Evolutionary conservation across 2,888 invertebrate genomes (phyloP), one percentile per base, ranked within the genome.

Genomic region (Xestia c-nigrum): DNA sequence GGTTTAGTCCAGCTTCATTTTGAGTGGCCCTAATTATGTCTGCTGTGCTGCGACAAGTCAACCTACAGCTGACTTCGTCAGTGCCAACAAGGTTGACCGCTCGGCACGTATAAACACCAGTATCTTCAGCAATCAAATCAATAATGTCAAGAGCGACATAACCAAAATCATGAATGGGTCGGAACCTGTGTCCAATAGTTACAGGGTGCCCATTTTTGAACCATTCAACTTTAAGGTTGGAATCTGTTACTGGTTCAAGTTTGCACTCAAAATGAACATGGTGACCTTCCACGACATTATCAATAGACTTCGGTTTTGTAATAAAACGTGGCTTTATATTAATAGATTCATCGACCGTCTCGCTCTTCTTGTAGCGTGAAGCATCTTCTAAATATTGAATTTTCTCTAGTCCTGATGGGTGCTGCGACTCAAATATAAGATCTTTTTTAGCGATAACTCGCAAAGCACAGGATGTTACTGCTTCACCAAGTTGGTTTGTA

Each of bases 211-310:
- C 99, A 94, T 99, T 99, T 93, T 99, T 99, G 92, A 97, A 99
- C 99, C 99, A 99, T 95, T 99, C 99, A 6, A 99, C 99, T 94
- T 98, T 99, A 88, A 99, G 97, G 91, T 99, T 99, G 0, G 99
- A 98, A 96, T 99, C 99, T 10, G 99, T 99, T 14, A 99, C 99
- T 55, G 99, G 99, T 94, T 99, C 99, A 55, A 99, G 97, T 93
- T 99, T 99, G 93, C 99, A 99, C 96, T 99, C 99, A 94, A 99
- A 99, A 94, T 99, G 99, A 67, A 99, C 99, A 91, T 99, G 99
- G 87, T 98, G 98, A 64, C 99, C 98, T 97, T 99, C 99, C 72
- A 97, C 97, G 88, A 99, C 98, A 89, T 98, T 98, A 86, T 98
- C 98, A 85, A 98, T 97, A 85, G 98, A 98, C 94, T 99, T 99